Evolutionary conservation across 2,888 invertebrate genomes (phyloP).

Genomic region (Keiferia lycopersicella): DNA sequence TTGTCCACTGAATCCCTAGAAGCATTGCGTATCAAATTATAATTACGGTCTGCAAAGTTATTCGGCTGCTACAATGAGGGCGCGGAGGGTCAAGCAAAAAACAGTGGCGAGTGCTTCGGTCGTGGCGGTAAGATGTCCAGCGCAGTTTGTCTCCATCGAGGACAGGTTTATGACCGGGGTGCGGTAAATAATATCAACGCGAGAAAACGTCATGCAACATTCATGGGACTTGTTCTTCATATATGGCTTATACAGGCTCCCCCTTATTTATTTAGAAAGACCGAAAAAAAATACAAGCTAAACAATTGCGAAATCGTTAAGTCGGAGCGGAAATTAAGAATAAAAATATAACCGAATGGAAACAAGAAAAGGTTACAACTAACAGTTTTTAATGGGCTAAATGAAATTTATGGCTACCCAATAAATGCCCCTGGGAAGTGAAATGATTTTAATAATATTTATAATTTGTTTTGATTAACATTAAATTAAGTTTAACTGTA

Average conservation of each 20-base stretch:
- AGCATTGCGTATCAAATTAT: conserved; percentile 38
- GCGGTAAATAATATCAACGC: conserved; percentile 76
- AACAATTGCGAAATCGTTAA: too few species aligned
- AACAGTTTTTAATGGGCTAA: too few species aligned
- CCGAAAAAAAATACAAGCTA: background rate
- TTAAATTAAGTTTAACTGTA: too few species aligned
- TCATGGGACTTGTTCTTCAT: conserved; percentile 58
- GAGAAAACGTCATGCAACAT: conserved; percentile 75
- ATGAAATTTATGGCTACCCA: too few species aligned
- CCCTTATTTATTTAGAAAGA: conserved; percentile 19
- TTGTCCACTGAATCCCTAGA: background rate
- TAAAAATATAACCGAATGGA: too few species aligned
- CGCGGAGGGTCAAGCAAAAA: conserved; percentile 70
- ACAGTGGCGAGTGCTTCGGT: conserved; percentile 42
- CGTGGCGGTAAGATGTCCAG: conserved; percentile 51
- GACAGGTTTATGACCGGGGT: conserved; percentile 75
- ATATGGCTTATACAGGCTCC: conserved; percentile 45
- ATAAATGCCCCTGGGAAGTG: too few species aligned
- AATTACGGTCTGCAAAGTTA: too few species aligned
- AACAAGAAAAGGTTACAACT: too few species aligned
- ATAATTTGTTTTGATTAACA: too few species aligned
- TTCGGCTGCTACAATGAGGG: conserved; percentile 25
- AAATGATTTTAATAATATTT: too few species aligned
- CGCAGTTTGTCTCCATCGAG: conserved; percentile 71
- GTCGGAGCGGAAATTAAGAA: too few species aligned